Evolutionary conservation across 2,797 vertebrate genomes (phyloP).

Genomic region (Enteromius afrohamiltoni): DNA sequence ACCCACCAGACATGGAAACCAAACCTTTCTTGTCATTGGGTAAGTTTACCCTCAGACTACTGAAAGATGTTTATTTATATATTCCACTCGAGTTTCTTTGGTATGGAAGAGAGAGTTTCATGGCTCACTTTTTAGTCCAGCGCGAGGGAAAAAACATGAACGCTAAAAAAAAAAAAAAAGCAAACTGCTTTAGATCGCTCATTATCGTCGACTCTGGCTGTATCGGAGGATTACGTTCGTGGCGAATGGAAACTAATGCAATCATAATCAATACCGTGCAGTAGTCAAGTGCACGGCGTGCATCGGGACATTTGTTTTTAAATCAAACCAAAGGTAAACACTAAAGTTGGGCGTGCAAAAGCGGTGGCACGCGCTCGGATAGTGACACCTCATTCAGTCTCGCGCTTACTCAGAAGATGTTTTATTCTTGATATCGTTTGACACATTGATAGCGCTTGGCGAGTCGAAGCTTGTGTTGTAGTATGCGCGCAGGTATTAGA

Average conservation of each 20-base stretch:
- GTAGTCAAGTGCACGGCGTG: conserved; percentile 5
- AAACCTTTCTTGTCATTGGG: conserved; percentile 96
- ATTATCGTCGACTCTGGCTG: background rate
- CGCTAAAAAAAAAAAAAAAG: background rate
- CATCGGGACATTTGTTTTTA: background rate
- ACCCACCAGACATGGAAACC: conserved; percentile 89
- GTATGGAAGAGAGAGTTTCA: background rate
- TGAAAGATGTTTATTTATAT: conserved; percentile 29
- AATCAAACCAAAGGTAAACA: conserved; percentile 36
- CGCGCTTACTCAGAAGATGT: background rate
- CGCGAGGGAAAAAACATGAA: background rate
- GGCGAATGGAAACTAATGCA: background rate
- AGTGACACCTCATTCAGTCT: conserved; percentile 35
- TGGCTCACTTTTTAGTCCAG: background rate
- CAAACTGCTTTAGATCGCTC: background rate
- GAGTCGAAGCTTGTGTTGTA: background rate
- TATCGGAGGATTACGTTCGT: background rate
- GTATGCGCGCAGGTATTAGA: background rate
- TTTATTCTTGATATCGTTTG: background rate
- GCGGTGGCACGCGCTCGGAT: conserved; percentile 14
- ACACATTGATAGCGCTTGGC: background rate
- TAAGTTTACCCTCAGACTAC: conserved; percentile 76
- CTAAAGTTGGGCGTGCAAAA: conserved; percentile 32
- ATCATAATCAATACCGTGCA: background rate
- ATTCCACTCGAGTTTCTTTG: background rate